Conservation (phyloP, 35 echinoderm and acorn worm genomes). For the Strongylocentrotus purpuratus region DNA sequence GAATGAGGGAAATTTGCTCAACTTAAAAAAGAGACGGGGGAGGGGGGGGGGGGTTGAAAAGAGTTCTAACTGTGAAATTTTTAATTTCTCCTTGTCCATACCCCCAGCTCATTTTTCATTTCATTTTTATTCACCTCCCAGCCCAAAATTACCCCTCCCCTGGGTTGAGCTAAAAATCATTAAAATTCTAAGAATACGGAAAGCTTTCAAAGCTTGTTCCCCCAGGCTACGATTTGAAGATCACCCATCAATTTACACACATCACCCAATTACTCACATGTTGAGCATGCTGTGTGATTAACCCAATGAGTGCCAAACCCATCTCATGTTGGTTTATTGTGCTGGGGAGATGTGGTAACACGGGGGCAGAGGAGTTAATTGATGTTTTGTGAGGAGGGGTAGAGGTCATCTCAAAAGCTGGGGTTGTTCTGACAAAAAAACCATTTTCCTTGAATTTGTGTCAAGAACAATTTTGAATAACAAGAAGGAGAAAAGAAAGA, state of each 20-base stretch:
- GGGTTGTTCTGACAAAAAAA: neutral
- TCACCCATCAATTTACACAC: neutral
- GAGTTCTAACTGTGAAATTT: too few species aligned
- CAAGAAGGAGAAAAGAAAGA: neutral
- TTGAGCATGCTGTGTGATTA: neutral
- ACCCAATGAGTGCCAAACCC: neutral
- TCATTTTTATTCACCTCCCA: neutral
- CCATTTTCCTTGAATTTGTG: neutral
- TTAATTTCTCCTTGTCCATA: neutral
- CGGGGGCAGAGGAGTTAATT: neutral
- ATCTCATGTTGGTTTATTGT: neutral
- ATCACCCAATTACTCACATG: constrained; percentile 11
- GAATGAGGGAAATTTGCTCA: too few species aligned
- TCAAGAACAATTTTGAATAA: neutral
- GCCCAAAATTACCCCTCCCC: neutral
- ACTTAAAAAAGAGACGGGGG: too few species aligned
- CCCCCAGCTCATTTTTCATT: neutral
- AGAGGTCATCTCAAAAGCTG: neutral
- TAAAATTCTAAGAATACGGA: neutral
- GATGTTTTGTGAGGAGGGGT: neutral
- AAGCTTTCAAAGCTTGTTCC: neutral
- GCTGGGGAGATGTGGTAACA: neutral
- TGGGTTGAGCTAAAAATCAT: constrained; percentile 1
- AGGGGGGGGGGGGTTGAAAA: too few species aligned
- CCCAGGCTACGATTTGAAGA: neutral